These are phyloP conservation scores for Dermatemys mawii DNA, from an alignment of 2,113 vertebrate species.

Conservation along the genomic window DNA sequence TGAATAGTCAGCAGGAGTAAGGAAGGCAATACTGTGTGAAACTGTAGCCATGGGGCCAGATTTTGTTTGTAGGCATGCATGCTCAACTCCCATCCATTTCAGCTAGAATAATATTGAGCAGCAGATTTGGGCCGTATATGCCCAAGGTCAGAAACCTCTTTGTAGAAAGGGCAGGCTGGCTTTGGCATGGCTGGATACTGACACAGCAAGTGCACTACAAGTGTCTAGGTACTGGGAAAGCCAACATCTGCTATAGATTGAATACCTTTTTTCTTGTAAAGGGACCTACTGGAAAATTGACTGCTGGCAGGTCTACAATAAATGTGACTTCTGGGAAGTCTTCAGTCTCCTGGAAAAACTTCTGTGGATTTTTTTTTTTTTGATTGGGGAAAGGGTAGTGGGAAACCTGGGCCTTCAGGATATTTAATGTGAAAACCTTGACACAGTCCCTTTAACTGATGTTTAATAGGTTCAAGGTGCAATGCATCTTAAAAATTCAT, in stretches of 20 bases:
- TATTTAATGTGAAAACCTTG: neutral
- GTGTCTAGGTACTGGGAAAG: constrained; percentile 46
- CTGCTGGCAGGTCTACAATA: constrained; percentile 47
- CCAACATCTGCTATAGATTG: constrained; percentile 16
- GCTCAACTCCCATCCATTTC: rapidly evolving
- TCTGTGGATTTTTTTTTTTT: neutral
- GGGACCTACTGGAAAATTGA: constrained; percentile 11
- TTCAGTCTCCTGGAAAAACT: constrained; percentile 17
- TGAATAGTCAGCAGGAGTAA: neutral
- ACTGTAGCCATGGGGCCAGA: neutral
- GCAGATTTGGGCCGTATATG: neutral
- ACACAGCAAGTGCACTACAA: constrained; percentile 12
- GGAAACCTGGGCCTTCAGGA: neutral
- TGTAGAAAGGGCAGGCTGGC: constrained; percentile 46
- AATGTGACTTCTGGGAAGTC: constrained; percentile 15
- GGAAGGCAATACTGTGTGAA: neutral
- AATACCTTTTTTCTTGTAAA: constrained; percentile 46
- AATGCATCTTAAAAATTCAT: constrained; percentile 49
- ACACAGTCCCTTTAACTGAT: neutral
- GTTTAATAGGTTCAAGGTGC: constrained; percentile 34
- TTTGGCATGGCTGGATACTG: constrained; percentile 10
- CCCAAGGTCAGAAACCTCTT: constrained; percentile 16
- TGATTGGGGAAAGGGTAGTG: neutral
- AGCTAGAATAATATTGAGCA: neutral
- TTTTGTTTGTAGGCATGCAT: neutral